Percentiles rank a stretch among this genome's conserved stretches.
Evolutionary conservation across 2,113 vertebrate species (phyloP).

Genomic region (Sterna hirundo): DNA sequence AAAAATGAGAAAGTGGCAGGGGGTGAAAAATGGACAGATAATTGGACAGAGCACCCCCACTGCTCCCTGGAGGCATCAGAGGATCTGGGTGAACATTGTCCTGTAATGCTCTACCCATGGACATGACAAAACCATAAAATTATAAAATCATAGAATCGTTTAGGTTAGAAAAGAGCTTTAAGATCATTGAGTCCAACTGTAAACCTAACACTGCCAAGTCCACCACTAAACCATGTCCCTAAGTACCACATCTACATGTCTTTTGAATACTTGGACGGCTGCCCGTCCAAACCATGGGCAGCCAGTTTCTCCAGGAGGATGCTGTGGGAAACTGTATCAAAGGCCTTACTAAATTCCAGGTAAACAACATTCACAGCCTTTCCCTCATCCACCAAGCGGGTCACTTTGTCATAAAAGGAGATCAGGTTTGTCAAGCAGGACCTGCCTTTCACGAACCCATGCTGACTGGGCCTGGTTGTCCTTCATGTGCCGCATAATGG

Average conservation of each 20-base stretch:
- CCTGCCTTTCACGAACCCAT: neutral
- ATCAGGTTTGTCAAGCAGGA: neutral
- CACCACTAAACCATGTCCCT: neutral
- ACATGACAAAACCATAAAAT: neutral
- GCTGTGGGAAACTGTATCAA: neutral
- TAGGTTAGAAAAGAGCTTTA: neutral
- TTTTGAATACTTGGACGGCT: neutral
- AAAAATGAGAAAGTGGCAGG: neutral
- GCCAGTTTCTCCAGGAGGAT: too few relatives aligned
- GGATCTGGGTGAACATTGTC: neutral
- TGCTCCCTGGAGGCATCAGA: neutral
- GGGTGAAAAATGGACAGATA: neutral
- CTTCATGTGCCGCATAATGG: too few relatives aligned
- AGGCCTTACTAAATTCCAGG: neutral
- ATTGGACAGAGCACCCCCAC: neutral
- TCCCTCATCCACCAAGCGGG: neutral
- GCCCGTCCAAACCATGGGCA: too few relatives aligned
- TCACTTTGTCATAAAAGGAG: neutral
- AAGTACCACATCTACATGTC: neutral
- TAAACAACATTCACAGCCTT: neutral
- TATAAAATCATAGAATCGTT: neutral
- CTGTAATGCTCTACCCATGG: neutral
- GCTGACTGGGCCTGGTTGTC: neutral
- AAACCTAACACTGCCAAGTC: neutral
- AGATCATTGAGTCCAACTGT: neutral